Conservation (phyloP, 2,888 invertebrate genomes). For the Teleiodes luculella region DNA sequence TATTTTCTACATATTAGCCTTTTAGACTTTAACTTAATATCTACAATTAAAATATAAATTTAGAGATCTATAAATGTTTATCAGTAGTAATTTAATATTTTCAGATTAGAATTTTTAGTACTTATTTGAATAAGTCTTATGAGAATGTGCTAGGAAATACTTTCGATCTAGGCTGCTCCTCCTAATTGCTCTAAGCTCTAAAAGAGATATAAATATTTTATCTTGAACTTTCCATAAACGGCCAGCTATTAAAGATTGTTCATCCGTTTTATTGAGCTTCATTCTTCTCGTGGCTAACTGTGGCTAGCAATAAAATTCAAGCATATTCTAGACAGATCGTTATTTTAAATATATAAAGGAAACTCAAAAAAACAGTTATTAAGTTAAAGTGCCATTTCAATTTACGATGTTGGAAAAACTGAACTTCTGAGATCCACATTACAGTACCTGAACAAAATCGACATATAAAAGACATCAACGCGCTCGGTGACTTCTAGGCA, state of each 20-base stretch:
- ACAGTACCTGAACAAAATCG: background rate
- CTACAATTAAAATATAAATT: too few relatives aligned
- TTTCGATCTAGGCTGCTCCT: too few relatives aligned
- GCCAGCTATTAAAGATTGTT: too few relatives aligned
- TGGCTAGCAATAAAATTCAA: background rate
- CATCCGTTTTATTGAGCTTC: background rate
- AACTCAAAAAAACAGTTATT: background rate
- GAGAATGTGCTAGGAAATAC: too few relatives aligned
- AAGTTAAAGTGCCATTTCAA: background rate
- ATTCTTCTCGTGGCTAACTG: background rate
- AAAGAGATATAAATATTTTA: background rate
- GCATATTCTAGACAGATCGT: background rate
- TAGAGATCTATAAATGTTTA: too few relatives aligned
- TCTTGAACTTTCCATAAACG: background rate
- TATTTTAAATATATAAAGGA: background rate
- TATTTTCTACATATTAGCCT: too few relatives aligned
- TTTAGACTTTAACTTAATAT: too few relatives aligned
- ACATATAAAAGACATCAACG: constrained; percentile 10
- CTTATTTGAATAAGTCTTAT: too few relatives aligned
- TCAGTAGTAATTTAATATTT: too few relatives aligned
- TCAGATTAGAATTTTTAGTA: too few relatives aligned
- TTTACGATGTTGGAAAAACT: background rate
- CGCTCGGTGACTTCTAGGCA: too few relatives aligned
- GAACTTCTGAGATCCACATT: too few relatives aligned
- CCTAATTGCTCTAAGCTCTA: background rate